These are phyloP conservation scores for Leptogaster cylindrica DNA, from an alignment of 2,888 invertebrate species.

Conservation along the genomic window DNA sequence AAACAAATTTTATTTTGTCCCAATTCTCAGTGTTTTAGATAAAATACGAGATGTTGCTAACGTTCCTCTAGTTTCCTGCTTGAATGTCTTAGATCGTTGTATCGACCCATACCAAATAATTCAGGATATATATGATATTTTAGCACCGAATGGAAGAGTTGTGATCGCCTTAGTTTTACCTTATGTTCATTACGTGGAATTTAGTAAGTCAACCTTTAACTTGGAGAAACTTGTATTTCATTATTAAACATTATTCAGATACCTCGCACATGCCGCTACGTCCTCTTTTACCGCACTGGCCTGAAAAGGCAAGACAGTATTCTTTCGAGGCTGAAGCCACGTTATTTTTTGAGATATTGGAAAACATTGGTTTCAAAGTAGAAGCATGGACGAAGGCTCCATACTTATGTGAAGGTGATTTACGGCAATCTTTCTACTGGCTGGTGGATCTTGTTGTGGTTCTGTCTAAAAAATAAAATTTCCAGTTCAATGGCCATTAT, in stretches of 20 bases:
- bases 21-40: constrained; percentile 55
- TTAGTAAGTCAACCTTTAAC: constrained; percentile 66
- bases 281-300: constrained; percentile 63
- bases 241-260: constrained; percentile 65
- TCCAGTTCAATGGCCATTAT: constrained; percentile 17
- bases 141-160: constrained; percentile 77
- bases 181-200: constrained; percentile 93
- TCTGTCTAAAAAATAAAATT: constrained; percentile 64
- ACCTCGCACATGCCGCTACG: constrained; percentile 66
- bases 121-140: constrained; percentile 72
- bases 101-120: constrained; percentile 82
- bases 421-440: constrained; percentile 89
- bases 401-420: constrained; percentile 96
- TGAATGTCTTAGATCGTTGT: constrained; percentile 95
- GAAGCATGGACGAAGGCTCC: constrained; percentile 89
- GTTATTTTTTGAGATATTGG: constrained; percentile 69
- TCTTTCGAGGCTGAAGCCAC: constrained; percentile 82
- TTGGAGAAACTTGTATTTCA: neutral
- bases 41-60: constrained; percentile 57
- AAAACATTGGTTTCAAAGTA: constrained; percentile 73
- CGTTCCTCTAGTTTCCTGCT: constrained; percentile 66
- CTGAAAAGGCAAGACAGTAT: constrained; percentile 69
- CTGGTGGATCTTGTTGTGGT: constrained; percentile 90
- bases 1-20: neutral
- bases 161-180: constrained; percentile 93